Evolutionary conservation across 2,888 invertebrate species (phyloP).

Genomic region (Drosophila sordidapex): DNA sequence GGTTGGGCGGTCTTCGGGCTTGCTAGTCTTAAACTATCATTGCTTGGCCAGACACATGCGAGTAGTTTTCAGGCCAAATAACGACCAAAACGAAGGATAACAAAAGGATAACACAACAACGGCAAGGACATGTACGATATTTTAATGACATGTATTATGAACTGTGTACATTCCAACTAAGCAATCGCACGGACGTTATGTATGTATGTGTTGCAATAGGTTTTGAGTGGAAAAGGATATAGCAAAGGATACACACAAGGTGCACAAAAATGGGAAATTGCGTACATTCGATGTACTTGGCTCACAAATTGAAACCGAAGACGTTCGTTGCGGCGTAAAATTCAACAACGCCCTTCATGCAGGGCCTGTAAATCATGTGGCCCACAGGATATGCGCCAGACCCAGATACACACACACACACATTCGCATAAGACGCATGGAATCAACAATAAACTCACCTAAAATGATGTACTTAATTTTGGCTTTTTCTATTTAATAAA

Average conservation of each 20-base stretch:
- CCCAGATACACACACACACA: conserved; percentile 25
- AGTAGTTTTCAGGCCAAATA: conserved; percentile 20
- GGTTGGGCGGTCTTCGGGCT: background rate
- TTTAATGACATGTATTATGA: conserved; percentile 60
- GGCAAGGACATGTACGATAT: conserved; percentile 49
- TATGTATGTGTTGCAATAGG: conserved; percentile 48
- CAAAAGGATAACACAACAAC: conserved; percentile 16
- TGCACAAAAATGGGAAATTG: conserved; percentile 32
- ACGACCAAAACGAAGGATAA: conserved; percentile 37
- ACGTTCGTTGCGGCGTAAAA: conserved; percentile 73
- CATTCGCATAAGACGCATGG: conserved; percentile 14
- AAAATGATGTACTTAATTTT: conserved; percentile 76
- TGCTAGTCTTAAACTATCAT: background rate
- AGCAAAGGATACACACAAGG: conserved; percentile 43
- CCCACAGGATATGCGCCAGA: conserved; percentile 81
- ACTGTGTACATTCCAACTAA: conserved; percentile 45
- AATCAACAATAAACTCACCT: conserved; percentile 59
- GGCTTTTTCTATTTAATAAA: conserved; percentile 72
- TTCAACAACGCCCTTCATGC: conserved; percentile 66
- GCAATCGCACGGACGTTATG: conserved; percentile 8
- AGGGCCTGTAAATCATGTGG: conserved; percentile 69
- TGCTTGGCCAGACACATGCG: conserved; percentile 18
- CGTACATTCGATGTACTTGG: conserved; percentile 71
- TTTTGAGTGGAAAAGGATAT: conserved; percentile 60
- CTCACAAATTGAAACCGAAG: conserved; percentile 73